Percentiles rank a stretch among this genome's conserved stretches.
Evolutionary conservation across 2,888 invertebrate genomes (phyloP).

Genomic region (Allygus modestus): DNA sequence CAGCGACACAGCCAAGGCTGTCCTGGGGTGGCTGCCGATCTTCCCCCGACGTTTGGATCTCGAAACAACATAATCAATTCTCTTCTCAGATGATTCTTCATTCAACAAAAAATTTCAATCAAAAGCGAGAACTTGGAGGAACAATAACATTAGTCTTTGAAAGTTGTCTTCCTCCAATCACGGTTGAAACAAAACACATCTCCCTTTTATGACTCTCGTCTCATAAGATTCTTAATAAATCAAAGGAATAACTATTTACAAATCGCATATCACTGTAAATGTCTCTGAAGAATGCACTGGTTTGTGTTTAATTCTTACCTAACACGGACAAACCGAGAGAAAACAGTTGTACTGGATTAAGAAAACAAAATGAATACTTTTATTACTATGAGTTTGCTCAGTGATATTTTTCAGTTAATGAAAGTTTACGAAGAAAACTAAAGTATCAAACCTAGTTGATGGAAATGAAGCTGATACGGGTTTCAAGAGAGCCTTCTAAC

Average conservation of each 20-base stretch:
- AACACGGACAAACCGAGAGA: constrained; percentile 41
- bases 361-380: background rate
- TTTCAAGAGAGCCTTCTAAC: too few species aligned
- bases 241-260: constrained; percentile 53
- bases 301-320: constrained; percentile 10
- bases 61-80: constrained; percentile 20
- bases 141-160: constrained; percentile 26
- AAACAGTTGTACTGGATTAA: constrained; percentile 7
- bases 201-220: background rate
- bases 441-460: too few species aligned
- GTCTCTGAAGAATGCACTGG: constrained; percentile 39
- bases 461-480: too few species aligned
- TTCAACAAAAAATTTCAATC: constrained; percentile 15
- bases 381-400: background rate
- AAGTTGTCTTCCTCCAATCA: constrained; percentile 45
- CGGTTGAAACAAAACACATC: background rate
- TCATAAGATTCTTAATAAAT: constrained; percentile 1
- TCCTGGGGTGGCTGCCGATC: constrained; percentile 38
- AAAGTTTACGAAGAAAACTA: background rate
- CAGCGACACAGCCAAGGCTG: constrained; percentile 49
- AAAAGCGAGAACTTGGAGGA: constrained; percentile 29
- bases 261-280: constrained; percentile 42
- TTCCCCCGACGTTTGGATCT: constrained; percentile 55
- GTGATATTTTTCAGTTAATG: background rate
- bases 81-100: background rate